Evolutionary conservation across 2,797 vertebrate genomes (phyloP).

Genomic region (Sebastes baramenuke): DNA sequence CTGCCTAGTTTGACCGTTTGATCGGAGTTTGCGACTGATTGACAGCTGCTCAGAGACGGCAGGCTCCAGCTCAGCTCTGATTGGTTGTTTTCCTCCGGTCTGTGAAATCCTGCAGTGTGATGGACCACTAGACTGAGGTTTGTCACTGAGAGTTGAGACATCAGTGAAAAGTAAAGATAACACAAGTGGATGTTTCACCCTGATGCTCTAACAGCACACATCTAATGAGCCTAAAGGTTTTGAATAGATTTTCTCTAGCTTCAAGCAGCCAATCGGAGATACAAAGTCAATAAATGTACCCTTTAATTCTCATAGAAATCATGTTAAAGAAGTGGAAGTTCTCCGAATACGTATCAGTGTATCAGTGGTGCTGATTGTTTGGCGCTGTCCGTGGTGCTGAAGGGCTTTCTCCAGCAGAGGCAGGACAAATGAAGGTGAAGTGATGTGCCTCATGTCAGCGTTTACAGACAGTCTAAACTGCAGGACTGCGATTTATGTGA

Average conservation of each 20-base stretch:
- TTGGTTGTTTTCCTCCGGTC: too few relatives aligned
- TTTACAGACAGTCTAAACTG: constrained; percentile 27
- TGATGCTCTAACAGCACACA: neutral
- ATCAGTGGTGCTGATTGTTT: neutral
- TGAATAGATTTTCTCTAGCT: neutral
- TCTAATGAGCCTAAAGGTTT: constrained; percentile 17
- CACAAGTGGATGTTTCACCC: constrained; percentile 19
- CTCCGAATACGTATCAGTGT: neutral
- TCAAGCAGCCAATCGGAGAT: neutral
- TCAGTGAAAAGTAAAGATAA: constrained; percentile 29
- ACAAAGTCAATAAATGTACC: neutral
- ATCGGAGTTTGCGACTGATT: too few relatives aligned
- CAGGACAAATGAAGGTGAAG: constrained; percentile 51
- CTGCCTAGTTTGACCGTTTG: too few relatives aligned
- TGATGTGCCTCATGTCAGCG: constrained; percentile 14
- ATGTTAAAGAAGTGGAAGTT: neutral
- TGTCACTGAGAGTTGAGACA: constrained; percentile 12
- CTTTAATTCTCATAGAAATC: neutral
- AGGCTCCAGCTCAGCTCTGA: too few relatives aligned
- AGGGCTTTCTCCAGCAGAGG: constrained; percentile 2
- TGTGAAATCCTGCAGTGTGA: neutral
- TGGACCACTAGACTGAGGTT: neutral
- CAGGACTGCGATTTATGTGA: neutral
- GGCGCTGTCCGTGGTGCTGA: constrained; percentile 63
- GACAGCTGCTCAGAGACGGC: too few relatives aligned